Evolutionary conservation across 2,113 vertebrate species (phyloP).

Genomic region (Albula glossodonta): DNA sequence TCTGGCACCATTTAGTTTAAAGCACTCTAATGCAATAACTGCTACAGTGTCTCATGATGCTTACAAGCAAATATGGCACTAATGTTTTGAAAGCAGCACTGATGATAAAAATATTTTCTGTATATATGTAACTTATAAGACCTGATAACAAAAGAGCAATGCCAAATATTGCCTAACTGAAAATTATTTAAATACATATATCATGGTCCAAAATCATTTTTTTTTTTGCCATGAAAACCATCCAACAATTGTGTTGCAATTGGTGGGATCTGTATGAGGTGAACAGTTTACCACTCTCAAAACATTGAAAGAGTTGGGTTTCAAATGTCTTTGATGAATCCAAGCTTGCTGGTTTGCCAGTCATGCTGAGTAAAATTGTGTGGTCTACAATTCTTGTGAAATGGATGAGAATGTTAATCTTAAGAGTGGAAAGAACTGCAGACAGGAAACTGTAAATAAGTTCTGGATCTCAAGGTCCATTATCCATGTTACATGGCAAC

Average conservation of each 20-base stretch:
- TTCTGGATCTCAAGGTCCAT: not conserved
- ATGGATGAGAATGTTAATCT: not conserved
- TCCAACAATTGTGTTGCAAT: not conserved
- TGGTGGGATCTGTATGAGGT: not conserved
- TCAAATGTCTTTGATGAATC: not conserved
- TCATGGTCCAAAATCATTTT: not conserved
- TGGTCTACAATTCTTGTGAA: not conserved
- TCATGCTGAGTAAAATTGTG: not conserved
- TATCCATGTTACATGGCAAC: not conserved
- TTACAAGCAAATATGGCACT: not conserved
- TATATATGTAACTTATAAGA: too few species aligned
- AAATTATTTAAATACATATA: not conserved
- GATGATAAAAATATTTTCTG: not conserved
- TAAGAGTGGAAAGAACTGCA: not conserved
- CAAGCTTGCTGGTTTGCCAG: not conserved
- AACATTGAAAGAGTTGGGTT: not conserved
- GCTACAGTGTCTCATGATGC: not conserved
- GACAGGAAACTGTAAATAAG: not conserved
- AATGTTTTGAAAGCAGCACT: not conserved
- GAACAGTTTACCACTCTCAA: not conserved
- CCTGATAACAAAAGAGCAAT: too few species aligned
- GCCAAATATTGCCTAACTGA: not conserved
- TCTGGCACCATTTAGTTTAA: too few species aligned
- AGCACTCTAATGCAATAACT: not conserved
- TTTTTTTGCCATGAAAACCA: not conserved